These are phyloP conservation scores for Nestor notabilis DNA, from an alignment of 2,113 vertebrate species.

Conservation along the genomic window DNA sequence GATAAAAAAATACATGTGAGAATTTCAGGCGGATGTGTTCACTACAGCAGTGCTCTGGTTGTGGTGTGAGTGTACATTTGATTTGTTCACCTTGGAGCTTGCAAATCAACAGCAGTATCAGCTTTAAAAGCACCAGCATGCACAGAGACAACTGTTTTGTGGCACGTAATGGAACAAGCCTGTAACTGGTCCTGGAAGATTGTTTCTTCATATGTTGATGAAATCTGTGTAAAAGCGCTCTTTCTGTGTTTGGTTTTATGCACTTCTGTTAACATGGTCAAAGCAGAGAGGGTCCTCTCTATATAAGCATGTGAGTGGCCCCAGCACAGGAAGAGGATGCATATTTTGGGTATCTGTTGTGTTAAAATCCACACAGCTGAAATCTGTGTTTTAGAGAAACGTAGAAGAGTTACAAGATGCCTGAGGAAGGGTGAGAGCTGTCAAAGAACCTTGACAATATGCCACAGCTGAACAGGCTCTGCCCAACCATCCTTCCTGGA, in stretches of 20 bases:
- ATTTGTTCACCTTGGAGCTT: neutral
- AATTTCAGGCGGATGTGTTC: neutral
- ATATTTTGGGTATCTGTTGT: neutral
- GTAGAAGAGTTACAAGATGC: neutral
- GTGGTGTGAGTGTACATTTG: neutral
- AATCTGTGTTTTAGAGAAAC: neutral
- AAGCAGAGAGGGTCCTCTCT: neutral
- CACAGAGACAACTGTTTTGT: neutral
- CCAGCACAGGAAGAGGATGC: neutral
- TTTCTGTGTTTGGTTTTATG: neutral
- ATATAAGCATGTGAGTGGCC: neutral
- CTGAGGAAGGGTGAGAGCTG: neutral
- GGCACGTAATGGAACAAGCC: neutral
- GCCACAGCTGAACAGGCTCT: neutral
- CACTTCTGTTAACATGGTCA: neutral
- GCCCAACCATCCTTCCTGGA: neutral
- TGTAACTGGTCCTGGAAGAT: neutral
- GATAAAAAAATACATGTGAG: neutral
- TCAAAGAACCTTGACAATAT: neutral
- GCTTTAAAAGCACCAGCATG: conserved; percentile 27
- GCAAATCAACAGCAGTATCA: neutral
- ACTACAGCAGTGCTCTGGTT: neutral
- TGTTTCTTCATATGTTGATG: neutral
- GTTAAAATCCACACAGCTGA: neutral
- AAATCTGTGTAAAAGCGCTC: neutral